These are phyloP conservation scores for Blastobasis adustella DNA, from an alignment of 2,888 invertebrate species.

Conservation along the genomic window DNA sequence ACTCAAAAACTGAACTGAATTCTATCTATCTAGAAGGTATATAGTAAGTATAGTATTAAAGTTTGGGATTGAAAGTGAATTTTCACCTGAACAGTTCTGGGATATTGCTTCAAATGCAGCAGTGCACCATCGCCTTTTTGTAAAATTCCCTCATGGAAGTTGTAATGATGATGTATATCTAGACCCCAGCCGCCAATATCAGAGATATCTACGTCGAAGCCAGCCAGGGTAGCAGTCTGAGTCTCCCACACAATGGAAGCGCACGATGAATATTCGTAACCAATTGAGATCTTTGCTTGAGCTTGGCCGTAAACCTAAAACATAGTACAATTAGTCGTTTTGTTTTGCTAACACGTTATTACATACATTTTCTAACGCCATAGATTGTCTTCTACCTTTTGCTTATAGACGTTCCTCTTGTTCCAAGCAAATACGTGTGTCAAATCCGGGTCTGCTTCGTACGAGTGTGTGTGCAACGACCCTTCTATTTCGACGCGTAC, in stretches of 20 bases:
- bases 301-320: slow-evolving; percentile 86
- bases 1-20: not conserved
- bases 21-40: not conserved
- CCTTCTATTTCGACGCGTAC: slow-evolving; percentile 96
- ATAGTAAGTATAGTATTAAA: not conserved
- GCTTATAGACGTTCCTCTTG: slow-evolving; percentile 96
- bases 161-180: slow-evolving; percentile 98
- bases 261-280: slow-evolving; percentile 95
- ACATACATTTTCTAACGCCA: no score
- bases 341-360: no score
- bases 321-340: slow-evolving; percentile 19
- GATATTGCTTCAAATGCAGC: slow-evolving; percentile 94
- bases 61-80: no score
- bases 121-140: slow-evolving; percentile 98
- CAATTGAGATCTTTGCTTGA: slow-evolving; percentile 91
- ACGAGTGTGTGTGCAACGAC: slow-evolving; percentile 90
- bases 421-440: slow-evolving; percentile 99
- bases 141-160: slow-evolving; percentile 97
- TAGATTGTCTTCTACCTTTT: slow-evolving; percentile 76
- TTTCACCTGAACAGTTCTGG: slow-evolving; percentile 84
- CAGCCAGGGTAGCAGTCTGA: slow-evolving; percentile 93
- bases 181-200: slow-evolving; percentile 99
- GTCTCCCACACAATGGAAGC: slow-evolving; percentile 94
- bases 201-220: slow-evolving; percentile 96
- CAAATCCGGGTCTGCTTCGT: slow-evolving; percentile 96